phyloP scores from a whole-genome alignment of 2,888 invertebrate genomes.

The Archips xylosteana region DNA sequence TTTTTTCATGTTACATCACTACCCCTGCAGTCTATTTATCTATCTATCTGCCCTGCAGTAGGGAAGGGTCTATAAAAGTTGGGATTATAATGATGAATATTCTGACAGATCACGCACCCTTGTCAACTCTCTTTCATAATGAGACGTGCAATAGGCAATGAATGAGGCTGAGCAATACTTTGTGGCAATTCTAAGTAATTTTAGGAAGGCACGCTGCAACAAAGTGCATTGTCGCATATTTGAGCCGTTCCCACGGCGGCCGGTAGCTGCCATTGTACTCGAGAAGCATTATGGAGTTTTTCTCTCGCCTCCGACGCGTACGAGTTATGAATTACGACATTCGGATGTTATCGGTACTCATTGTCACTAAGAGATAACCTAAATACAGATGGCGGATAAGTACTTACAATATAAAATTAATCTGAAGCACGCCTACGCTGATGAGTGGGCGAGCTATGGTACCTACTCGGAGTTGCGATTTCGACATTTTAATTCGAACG shows the following conservation, averaged over 20 bases:
- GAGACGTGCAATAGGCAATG: not conserved
- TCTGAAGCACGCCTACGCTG: conserved; percentile 69
- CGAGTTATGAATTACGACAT: conserved; percentile 45
- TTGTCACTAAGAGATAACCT: conserved; percentile 61
- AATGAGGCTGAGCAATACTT: not conserved
- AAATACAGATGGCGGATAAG: conserved; percentile 53
- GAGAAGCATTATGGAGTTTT: conserved; percentile 43
- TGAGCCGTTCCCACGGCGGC: conserved; percentile 72
- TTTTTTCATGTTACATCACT: too few species aligned
- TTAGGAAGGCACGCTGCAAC: conserved; percentile 57
- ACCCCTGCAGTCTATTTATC: too few species aligned
- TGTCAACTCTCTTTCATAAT: not conserved
- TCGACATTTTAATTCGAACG: conserved; percentile 28
- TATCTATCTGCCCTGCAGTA: too few species aligned
- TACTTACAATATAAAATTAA: conserved; percentile 69
- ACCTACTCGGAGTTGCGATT: conserved; percentile 44
- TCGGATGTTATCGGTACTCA: conserved; percentile 49
- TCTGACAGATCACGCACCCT: not conserved
- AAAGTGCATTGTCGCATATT: conserved; percentile 77
- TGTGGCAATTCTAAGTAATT: conserved; percentile 50
- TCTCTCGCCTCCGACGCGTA: conserved; percentile 42
- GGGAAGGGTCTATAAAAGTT: too few species aligned
- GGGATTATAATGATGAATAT: too few species aligned
- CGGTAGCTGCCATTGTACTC: conserved; percentile 51
- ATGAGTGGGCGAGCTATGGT: conserved; percentile 56